Evolutionary conservation across 2,797 vertebrate species (phyloP), one percentile per base, ranked within the genome.

Genomic region (Pagetopsis macropterus): DNA sequence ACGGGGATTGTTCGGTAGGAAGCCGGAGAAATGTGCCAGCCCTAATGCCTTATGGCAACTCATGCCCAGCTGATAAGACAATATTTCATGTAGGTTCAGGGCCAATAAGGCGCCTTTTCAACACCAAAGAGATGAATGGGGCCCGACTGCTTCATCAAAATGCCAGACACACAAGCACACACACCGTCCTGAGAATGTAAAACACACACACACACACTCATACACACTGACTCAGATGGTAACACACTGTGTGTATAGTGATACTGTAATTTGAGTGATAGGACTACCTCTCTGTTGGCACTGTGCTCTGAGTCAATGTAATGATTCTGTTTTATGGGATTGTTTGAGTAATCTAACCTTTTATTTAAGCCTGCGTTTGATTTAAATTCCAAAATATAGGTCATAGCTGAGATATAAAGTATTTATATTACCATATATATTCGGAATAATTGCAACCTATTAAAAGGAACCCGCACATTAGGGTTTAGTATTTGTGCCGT

Each of bases 11-110:
- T 64, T 74, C 43, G 76, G 66, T 71, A 75, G 79, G 70, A 70
- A 63, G 79, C 41, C 13, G 78, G 75, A 87, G 81, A 91, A 73
- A 88, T 84, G 88, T 87, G 81, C 83, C 79, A 67, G 70, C 77
- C 78, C 80, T 92, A 91, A 94, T 94, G 91, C 80, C 85, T 91
- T 75, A 88, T 91, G 89, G 89, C 90, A 90, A 91, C 87, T 91
- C 83, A 43, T 85, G 91, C 89, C 90, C 83, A 89, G 86, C 86
- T 93, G 90, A 93, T 93, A 91, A 92, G 85, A 92, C 91, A 91
- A 91, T 93, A 92, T 92, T 94, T 93, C 90, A 90, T 89, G 85
- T 84, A 60, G 84, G 92, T 89, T 93, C 92, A 89, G 79, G 86
- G 87, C 92, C 91, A 90, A 92, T 93, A 90, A 91, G 86, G 86